These are phyloP conservation scores for Muntiacus reevesi DNA, from an alignment of 2,113 vertebrate species.

Conservation along the genomic window DNA sequence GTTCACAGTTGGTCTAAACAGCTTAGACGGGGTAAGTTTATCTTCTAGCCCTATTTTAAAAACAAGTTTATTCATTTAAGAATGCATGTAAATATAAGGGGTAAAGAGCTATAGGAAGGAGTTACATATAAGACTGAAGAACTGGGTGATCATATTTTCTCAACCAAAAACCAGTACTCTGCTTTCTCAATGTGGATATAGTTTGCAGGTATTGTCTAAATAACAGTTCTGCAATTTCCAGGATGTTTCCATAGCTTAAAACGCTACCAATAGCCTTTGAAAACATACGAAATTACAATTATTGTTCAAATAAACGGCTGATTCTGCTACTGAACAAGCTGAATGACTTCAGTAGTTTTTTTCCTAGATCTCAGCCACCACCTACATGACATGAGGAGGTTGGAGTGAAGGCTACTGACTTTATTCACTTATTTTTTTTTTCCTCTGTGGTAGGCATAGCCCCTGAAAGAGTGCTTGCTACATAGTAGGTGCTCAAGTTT, in stretches of 20 bases:
- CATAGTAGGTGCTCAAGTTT: background rate
- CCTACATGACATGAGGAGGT: background rate
- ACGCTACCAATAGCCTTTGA: background rate
- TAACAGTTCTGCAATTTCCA: background rate
- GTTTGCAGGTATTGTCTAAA: background rate
- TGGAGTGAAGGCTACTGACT: background rate
- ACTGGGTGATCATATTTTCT: background rate
- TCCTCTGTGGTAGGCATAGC: background rate
- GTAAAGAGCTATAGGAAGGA: background rate
- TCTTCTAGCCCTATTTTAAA: slow-evolving; percentile 6
- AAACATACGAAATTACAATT: background rate
- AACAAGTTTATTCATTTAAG: background rate
- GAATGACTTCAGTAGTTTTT: background rate
- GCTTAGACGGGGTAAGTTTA: background rate
- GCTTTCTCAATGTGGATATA: background rate
- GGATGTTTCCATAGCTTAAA: background rate
- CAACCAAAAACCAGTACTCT: background rate
- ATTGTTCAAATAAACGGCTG: background rate
- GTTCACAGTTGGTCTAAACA: background rate
- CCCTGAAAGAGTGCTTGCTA: background rate
- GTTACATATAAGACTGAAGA: background rate
- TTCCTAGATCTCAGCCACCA: background rate
- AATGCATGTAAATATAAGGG: background rate
- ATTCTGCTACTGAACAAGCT: background rate
- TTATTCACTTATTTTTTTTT: background rate